These are phyloP conservation scores for Scolopax rusticola DNA, from an alignment of 2,797 vertebrate genomes.

Conservation along the genomic window DNA sequence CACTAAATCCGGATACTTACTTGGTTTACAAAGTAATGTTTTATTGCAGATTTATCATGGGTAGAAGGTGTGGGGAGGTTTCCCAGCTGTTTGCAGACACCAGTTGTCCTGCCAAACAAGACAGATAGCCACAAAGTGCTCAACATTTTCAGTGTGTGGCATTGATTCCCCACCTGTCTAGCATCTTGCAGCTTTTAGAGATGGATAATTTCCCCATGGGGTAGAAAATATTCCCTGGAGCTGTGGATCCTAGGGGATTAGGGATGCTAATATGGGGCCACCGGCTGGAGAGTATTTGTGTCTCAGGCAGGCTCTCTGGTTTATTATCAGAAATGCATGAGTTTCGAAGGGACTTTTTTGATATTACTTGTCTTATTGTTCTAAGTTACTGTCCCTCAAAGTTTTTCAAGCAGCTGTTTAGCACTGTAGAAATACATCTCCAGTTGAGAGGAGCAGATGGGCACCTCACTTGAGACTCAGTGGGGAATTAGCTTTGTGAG, in stretches of 20 bases:
- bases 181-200: background rate
- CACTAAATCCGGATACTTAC: conserved; percentile 10
- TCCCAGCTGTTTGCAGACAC: conserved; percentile 53
- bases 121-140: background rate
- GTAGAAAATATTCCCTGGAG: background rate
- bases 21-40: conserved; percentile 28
- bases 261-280: background rate
- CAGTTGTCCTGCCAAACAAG: background rate
- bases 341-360: background rate
- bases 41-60: conserved; percentile 40
- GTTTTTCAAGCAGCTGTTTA: conserved; percentile 13
- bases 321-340: background rate
- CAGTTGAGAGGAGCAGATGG: conserved; percentile 44
- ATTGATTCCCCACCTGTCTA: conserved; percentile 10
- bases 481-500: background rate
- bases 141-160: background rate
- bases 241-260: background rate
- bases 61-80: conserved; percentile 15
- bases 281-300: background rate
- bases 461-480: background rate
- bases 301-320: background rate
- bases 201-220: background rate
- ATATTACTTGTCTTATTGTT: background rate
- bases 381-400: background rate
- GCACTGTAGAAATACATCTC: background rate